Base-by-base conservation (phyloP, 37 sponge, comb jelly and placozoan species). In the Agelas oroides region DNA sequence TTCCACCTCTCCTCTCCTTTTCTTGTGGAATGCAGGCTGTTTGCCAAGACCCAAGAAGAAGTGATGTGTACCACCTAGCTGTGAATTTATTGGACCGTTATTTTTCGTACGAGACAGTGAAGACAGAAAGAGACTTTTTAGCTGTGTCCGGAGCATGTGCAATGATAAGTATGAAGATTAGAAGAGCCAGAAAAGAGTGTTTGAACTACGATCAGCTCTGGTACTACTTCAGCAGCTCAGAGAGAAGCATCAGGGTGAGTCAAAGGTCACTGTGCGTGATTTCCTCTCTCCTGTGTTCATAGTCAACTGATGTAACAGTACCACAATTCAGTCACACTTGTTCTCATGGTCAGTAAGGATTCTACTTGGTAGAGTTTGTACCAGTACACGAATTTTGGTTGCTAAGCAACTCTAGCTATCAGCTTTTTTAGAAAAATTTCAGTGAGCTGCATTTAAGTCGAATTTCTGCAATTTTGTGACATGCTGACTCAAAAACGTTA, bases 41-140 rank as follows among this genome's bases (percentile, higher is more conserved):
- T 14, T 76, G 70, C 39, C 77, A 39, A 19, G 59, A 66, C 2
- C 65, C 69, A 12, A 57, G 53, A 25, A 77, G 81, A 20, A 89
- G 71, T 54, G 89, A 89, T 71, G 84, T 83, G 3, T 83, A 69
- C 56, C 89, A 89, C 41, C 31, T 83, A 40, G 60, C 84, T 5
- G 83, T 77, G 59, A 89, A 89, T 31, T 72, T 89, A 14, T 25
- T 89, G 59, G 89, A 89, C 32, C 84, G 89, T 17, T 89, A 76
- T 64, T 73, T 83, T 0, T 65, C 82, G 12, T 73, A 83, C 53
- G 39, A 67, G 53, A 65, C 77, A 21, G 36, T 71, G 55, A 53
- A 53, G 30, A 71, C 78, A 11, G 84, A 83, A 34, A 19, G 30
- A 54, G 84, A 83, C 6, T 73, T 81, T 18, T 19, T 53, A 2